Evolutionary conservation across 2,113 vertebrate genomes (phyloP).

Genomic region (Delphinus delphis): DNA sequence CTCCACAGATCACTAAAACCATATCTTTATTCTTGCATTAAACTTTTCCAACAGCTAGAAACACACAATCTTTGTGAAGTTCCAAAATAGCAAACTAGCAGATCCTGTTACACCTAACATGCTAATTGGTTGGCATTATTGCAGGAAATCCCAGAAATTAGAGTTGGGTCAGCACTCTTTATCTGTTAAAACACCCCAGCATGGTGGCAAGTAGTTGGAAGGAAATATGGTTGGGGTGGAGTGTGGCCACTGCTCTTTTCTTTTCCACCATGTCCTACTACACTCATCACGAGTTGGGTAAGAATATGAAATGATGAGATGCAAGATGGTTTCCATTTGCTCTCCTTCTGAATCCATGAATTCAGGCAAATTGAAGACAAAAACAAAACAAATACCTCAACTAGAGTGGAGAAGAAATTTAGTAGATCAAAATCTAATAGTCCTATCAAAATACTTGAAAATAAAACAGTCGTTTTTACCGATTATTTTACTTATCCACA

Average conservation of each 20-base stretch:
- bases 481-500: background rate
- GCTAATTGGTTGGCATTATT: background rate
- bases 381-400: background rate
- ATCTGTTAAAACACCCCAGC: background rate
- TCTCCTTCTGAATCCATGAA: background rate
- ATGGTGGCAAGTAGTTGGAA: background rate
- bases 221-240: accelerated
- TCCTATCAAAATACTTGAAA: background rate
- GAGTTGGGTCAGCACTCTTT: background rate
- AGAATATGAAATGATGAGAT: background rate
- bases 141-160: background rate
- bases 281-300: background rate
- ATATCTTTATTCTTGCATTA: background rate
- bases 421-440: background rate
- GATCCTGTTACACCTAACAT: accelerated
- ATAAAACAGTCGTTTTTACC: background rate
- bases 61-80: background rate
- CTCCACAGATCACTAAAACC: background rate
- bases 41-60: background rate
- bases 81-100: background rate
- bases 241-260: background rate
- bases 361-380: background rate
- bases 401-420: background rate
- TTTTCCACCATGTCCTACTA: accelerated
- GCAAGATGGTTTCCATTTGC: background rate